Base-by-base conservation (phyloP, 2,888 invertebrate species). In the Ferrisia virgata region DNA sequence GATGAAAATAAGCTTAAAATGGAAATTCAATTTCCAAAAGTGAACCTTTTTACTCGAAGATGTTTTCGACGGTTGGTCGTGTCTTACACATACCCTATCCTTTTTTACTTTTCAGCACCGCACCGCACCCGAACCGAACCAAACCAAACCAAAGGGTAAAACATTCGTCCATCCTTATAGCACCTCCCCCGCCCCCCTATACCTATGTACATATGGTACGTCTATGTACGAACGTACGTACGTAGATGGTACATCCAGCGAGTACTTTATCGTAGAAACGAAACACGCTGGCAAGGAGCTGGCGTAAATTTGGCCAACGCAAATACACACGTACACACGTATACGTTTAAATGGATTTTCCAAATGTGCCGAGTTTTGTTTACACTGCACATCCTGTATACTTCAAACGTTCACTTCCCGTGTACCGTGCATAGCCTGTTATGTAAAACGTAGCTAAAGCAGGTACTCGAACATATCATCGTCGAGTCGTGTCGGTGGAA, bases 21-120 rank as follows among this genome's bases (percentile, higher is more conserved):
- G 72, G 72, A 72, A 72, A 72, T 72, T 72, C 33, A 72, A 72
- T 72, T 72, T 72, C 36, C 31, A 72, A 72, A 64, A 64, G 58
- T 64, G 58, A 64, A 64, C 58, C 58, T 64, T 64, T 64, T 64
- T 28, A 22, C 58, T 28, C 11, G 13, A 64, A 64, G 58, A 64
- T 28, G 58, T 64, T 64, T 39, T 11, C 6, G 6, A 39, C 28
- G 43, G 25, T 13, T n/a, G n/a, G n/a, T 22, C 58, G 47, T 47
- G 47, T 64, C 28, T 64, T 64, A 22, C n/a, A n/a, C n/a, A n/a
- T 47, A 18, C 47, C 47, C 47, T 18, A n/a, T 47, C 47, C 18
- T 9, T 8, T 47, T 47, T n/a, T n/a, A n/a, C n/a, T n/a, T n/a
- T n/a, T n/a, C n/a, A n/a, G n/a, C n/a, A n/a, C n/a, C 18, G 47